Base-by-base conservation (phyloP, 1,140 invertebrate genomes). In the Zaprionus nigranus region DNA sequence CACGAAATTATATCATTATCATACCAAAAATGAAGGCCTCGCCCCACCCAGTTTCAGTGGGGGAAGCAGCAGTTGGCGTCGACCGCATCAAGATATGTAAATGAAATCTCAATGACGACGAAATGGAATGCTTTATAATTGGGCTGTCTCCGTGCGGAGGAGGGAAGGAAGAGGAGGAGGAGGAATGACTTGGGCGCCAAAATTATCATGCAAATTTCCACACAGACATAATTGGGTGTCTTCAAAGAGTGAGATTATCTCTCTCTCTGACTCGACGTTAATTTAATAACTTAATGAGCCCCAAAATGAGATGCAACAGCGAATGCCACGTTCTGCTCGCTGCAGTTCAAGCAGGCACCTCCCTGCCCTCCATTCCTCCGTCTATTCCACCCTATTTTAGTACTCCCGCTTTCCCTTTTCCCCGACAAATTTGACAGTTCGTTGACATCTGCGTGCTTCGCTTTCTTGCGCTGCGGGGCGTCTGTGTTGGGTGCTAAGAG, bases 381-480 rank as follows among this genome's bases (percentile, higher is more conserved):
- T 12, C 4, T 26, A 15, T 7, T 11, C 5, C 54, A 26, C 54
- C 26, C 56, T 17, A 2, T 17, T n/a, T 17, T n/a, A 46, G 20
- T 58, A 49, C 49, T 17, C 22, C 17, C 17, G 22, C 51, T 53
- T 17, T 56, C 13, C 13, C 53, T 68, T 54, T 61, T 38, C 7
- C 20, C 78, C 78, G 72, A 86, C 81, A 86, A 86, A 79, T 86
- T 83, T 81, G 81, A 86, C 82, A 83, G 82, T 81, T 86, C 81
- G 78, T 83, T 81, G 81, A 83, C 82, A 86, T 83, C 65, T 74
- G 81, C 70, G 68, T 54, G 56, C 68, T n/a, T n/a, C 20, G 40
- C 40, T 38, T 38, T 38, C 36, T 38, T 38, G 3, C 36, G 62
- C 34, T 71, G 68, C 51, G 28, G 57, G 40, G 36, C 53, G 51